Conservation (phyloP, 2,888 invertebrate genomes). For the Pteria penguin region DNA sequence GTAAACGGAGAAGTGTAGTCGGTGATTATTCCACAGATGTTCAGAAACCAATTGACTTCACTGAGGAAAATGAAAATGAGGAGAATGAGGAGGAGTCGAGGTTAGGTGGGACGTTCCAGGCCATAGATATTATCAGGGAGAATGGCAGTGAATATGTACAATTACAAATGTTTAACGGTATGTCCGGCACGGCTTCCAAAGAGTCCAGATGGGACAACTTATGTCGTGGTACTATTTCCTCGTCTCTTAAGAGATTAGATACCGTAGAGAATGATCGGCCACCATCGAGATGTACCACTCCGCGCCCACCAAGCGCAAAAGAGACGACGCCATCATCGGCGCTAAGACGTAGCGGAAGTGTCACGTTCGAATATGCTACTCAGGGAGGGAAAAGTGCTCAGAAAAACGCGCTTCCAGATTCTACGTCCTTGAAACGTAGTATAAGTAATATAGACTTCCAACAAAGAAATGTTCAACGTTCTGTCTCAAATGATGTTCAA, state of each 20-base stretch:
- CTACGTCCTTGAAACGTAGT: not conserved
- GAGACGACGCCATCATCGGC: not conserved
- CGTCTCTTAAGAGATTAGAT: conserved; percentile 2
- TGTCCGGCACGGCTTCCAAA: not conserved
- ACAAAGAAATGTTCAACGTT: not conserved
- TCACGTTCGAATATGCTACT: conserved; percentile 9
- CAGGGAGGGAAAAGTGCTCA: not conserved
- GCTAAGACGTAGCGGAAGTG: conserved; percentile 8
- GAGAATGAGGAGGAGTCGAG: not conserved
- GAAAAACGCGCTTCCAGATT: not conserved
- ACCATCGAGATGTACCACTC: not conserved
- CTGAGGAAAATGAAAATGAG: not conserved
- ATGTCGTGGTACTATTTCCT: conserved; percentile 11
- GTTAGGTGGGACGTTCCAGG: not conserved
- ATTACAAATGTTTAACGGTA: not conserved
- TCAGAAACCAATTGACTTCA: not conserved
- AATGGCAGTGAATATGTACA: conserved; percentile 5
- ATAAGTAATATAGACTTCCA: not conserved
- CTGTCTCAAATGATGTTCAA: not conserved
- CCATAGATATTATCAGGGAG: not conserved
- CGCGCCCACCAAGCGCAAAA: not conserved
- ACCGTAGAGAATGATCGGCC: conserved; percentile 1
- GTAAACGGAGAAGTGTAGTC: not conserved
- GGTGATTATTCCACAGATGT: not conserved
- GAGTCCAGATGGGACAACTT: conserved; percentile 17